Evolutionary conservation across 2,797 vertebrate genomes (phyloP), one percentile per base, ranked within the genome.

Genomic region (Eospalax fontanierii): DNA sequence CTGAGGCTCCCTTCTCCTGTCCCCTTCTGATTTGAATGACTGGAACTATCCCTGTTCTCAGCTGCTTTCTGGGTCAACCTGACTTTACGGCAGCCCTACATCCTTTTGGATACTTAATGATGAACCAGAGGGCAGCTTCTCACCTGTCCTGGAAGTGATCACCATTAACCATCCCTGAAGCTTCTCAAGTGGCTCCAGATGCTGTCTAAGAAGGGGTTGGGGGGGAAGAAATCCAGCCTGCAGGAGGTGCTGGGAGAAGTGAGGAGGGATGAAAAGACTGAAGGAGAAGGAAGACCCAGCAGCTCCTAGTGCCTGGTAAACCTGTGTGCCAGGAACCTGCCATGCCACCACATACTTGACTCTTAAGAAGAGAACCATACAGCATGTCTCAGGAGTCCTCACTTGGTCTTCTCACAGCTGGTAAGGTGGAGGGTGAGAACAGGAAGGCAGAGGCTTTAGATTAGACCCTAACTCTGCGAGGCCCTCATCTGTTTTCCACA

Each of bases 151-250:
- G 89, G 66, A 90, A 40, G 15, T 0, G 85, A 93, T 91, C 95
- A 75, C 96, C 94, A 94, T 91, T 91, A 85, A 85, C 94, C 82
- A 82, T 87, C 74, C 50, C 81, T 95, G 95, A 97, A 75, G 74
- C 74, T 91, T 95, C 91, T 89, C 95, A 97, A 90, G 97, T 82
- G 79, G 88, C 76, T 92, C 82, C 68, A 78, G 92, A 91, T 28
- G 4, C 80, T 78, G 46, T 95, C 91, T 73, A 79, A 87, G 89
- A 78, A 90, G 81, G 75, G 38, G 86, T 2, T 70, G 79, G 33
- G 71, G 71, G 24, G 86, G 38, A 89, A 61, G 93, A 71, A 63
- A 79, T 71, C 68, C 28, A 50, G 81, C 50, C 71, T 82, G 59
- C 70, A 83, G 82, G 94, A 87, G 84, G 78, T 84, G 61, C 68